Evolutionary conservation across 2,113 vertebrate genomes (phyloP), one percentile per base, ranked within the genome.

Genomic region (Thalassarche chlororhynchos): DNA sequence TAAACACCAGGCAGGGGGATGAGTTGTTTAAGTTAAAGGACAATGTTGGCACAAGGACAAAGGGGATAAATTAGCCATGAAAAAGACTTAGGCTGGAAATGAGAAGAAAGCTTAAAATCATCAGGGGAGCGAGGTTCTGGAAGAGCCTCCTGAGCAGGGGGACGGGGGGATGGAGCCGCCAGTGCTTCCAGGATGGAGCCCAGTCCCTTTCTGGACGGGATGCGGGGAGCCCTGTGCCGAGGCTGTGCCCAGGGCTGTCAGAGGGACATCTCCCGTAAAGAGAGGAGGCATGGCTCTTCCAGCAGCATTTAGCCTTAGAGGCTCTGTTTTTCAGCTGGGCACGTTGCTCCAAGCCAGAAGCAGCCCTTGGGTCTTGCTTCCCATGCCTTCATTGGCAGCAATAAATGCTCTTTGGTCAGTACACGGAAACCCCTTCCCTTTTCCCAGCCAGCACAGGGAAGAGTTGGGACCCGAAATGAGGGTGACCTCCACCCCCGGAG

Each of bases 221-320:
- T 14, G 19, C 1, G 2, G 40, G 20, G 71, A 61, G 54, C 44
- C 51, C 49, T 1, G 1, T 0, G 15, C 34, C 1, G 19, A 23
- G 49, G 49, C 49, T 24, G 28, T 28, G 55, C 55, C 26, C 1
- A 9, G 29, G 86, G 16, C 79, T 6, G 4, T 42, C 42, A 10
- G 57, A 31, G n/a, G 20, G n/a, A 28, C 16, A 24, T 51, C 44
- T 66, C 29, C 34, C 29, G 6, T 5, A 3, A 12, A 20, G 66
- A 28, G 17, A 51, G 61, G 61, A 6, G 34, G 12, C 86, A 20
- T 8, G 5, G 88, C 28, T 60, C 58, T 71, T 42, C 57, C 54
- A 47, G 60, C 64, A 66, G 90, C 28, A 1, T 28, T 64, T 4
- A 54, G 24, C 82, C 81, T 54, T 32, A 17, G 40, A 68, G 6